These are phyloP conservation scores for Actinopyga echinites DNA, from an alignment of 53 echinoderm and acorn worm species.

Conservation along the genomic window DNA sequence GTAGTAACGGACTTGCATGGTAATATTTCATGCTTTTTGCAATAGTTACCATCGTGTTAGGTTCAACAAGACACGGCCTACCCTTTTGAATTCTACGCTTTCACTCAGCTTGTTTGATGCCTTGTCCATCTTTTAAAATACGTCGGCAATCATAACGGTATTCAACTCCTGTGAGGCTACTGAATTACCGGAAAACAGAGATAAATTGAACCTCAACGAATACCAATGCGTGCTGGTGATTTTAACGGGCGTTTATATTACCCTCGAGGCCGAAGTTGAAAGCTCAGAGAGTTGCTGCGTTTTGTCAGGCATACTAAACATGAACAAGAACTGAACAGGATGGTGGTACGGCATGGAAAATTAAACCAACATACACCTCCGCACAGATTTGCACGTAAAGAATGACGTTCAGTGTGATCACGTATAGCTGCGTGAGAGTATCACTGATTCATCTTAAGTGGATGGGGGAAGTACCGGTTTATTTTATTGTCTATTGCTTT, in stretches of 20 bases:
- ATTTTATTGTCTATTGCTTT: too few relatives aligned
- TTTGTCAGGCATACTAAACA: background rate
- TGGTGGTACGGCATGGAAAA: background rate
- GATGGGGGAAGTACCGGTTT: too few relatives aligned
- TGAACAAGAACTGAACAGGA: conserved; percentile 8
- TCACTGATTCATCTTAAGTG: too few relatives aligned
- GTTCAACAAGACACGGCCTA: too few relatives aligned
- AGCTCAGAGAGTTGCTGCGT: background rate
- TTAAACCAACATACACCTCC: background rate
- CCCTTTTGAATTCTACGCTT: too few relatives aligned
- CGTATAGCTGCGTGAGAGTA: too few relatives aligned
- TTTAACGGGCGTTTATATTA: conserved; percentile 26
- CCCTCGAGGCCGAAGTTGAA: conserved; percentile 10
- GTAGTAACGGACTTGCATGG: too few relatives aligned
- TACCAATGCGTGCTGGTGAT: background rate
- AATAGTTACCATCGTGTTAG: too few relatives aligned
- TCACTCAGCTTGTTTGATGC: too few relatives aligned
- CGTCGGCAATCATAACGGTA: background rate
- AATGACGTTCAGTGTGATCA: too few relatives aligned
- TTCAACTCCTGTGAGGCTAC: conserved; percentile 24
- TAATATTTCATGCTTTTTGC: too few relatives aligned
- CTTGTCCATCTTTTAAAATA: background rate
- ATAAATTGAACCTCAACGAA: background rate
- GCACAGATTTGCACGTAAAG: background rate
- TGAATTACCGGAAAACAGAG: background rate